Conservation (phyloP, 2,888 invertebrate species). For the Anagyrus pseudococci region DNA sequence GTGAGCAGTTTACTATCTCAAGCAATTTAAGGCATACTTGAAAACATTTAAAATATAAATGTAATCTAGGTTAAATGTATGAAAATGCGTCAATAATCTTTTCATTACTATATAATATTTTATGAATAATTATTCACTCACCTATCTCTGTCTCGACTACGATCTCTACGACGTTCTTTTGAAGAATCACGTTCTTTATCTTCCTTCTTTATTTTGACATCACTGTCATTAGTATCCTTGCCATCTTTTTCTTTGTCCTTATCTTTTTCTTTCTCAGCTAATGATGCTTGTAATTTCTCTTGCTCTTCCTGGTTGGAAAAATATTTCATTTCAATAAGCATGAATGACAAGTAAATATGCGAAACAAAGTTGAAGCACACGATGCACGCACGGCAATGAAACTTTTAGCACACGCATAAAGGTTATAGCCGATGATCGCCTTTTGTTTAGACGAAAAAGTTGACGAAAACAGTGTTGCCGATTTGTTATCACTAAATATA, state of each 20-base stretch:
- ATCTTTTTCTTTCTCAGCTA: conserved; percentile 64
- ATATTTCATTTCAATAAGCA: neutral
- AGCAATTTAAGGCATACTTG: neutral
- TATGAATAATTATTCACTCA: conserved; percentile 11
- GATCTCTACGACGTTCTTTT: conserved; percentile 59
- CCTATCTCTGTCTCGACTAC: conserved; percentile 49
- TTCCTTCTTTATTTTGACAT: conserved; percentile 55
- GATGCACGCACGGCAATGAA: too few species aligned
- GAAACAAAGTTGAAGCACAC: too few species aligned
- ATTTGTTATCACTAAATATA: too few species aligned
- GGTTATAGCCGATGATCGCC: too few species aligned
- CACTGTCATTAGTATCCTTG: conserved; percentile 52
- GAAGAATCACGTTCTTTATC: conserved; percentile 57
- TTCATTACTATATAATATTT: too few species aligned
- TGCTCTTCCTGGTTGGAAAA: conserved; percentile 76
- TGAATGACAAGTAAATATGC: too few species aligned
- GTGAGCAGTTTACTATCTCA: neutral
- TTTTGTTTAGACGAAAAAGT: too few species aligned
- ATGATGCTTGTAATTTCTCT: conserved; percentile 72
- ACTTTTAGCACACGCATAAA: too few species aligned
- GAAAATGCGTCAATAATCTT: too few species aligned
- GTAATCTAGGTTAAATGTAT: too few species aligned
- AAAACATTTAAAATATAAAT: neutral
- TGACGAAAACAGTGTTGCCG: too few species aligned
- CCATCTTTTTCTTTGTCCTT: conserved; percentile 61